Percentiles rank a stretch among this genome's conserved stretches.
These are phyloP conservation scores for Acanthurus tractus DNA, from an alignment of 2,797 vertebrate genomes.

Conservation along the genomic window DNA sequence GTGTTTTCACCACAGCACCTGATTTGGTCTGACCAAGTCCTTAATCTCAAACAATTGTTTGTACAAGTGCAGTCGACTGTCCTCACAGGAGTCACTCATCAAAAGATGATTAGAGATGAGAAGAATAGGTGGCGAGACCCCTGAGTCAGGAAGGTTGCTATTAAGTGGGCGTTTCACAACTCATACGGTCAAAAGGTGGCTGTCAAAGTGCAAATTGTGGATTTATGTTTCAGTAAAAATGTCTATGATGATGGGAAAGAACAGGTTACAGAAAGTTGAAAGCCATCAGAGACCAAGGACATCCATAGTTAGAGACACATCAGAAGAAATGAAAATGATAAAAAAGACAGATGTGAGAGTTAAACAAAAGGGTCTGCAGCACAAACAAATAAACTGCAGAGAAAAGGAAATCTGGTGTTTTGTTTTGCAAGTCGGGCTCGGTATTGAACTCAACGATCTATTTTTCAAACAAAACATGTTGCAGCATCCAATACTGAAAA, in stretches of 20 bases:
- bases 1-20: too few relatives aligned
- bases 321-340: neutral
- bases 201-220: constrained; percentile 27
- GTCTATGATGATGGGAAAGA: neutral
- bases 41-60: neutral
- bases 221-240: constrained; percentile 3
- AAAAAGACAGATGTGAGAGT: neutral
- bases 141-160: neutral
- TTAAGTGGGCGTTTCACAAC: neutral
- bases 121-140: neutral
- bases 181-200: neutral
- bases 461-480: neutral
- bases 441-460: neutral
- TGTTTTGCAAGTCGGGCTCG: neutral
- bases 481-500: neutral
- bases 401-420: neutral
- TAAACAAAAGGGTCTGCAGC: neutral
- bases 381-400: neutral
- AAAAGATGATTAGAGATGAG: neutral
- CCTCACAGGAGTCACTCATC: neutral
- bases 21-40: too few relatives aligned
- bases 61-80: neutral
- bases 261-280: neutral
- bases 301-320: neutral
- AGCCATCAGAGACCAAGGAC: neutral